phyloP scores from a whole-genome alignment of 1,140 invertebrate genomes.

The Druon quercuslanigerum region DNA sequence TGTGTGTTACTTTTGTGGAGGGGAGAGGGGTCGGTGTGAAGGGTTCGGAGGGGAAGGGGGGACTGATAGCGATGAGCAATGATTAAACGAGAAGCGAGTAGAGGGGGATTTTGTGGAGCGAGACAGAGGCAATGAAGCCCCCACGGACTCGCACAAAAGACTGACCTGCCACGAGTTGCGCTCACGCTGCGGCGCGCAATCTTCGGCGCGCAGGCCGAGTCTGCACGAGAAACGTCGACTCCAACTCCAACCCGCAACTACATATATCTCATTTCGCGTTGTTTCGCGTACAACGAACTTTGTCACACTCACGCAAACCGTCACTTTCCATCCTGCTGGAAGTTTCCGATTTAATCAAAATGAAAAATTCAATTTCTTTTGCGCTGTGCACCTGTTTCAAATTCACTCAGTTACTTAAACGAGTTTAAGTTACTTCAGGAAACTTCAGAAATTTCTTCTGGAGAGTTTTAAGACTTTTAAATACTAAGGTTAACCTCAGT shows the following conservation, averaged over 20 bases:
- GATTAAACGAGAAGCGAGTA: not conserved
- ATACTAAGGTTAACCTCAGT: no score
- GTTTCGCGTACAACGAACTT: slow-evolving; percentile 24
- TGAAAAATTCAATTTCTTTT: no score
- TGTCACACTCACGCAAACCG: not conserved
- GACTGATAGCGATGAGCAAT: slow-evolving; percentile 17
- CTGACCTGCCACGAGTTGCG: slow-evolving; percentile 44
- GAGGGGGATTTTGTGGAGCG: slow-evolving; percentile 11
- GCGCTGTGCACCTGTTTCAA: no score
- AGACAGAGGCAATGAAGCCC: slow-evolving; percentile 32
- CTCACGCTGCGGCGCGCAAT: slow-evolving; percentile 28
- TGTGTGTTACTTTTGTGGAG: not conserved
- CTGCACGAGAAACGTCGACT: slow-evolving; percentile 48
- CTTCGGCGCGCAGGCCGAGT: slow-evolving; percentile 39
- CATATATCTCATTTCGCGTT: slow-evolving; percentile 36
- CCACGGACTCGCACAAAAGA: slow-evolving; percentile 56
- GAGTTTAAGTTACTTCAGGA: no score
- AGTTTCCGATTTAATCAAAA: no score
- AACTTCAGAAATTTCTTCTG: no score
- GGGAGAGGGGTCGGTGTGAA: not conserved
- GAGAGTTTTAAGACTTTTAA: no score
- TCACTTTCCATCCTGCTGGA: no score
- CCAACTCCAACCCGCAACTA: slow-evolving; percentile 31
- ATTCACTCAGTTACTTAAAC: no score
- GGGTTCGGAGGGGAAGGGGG: not conserved